Conservation (phyloP, 1,140 invertebrate genomes). For the Drosophila bocqueti region DNA sequence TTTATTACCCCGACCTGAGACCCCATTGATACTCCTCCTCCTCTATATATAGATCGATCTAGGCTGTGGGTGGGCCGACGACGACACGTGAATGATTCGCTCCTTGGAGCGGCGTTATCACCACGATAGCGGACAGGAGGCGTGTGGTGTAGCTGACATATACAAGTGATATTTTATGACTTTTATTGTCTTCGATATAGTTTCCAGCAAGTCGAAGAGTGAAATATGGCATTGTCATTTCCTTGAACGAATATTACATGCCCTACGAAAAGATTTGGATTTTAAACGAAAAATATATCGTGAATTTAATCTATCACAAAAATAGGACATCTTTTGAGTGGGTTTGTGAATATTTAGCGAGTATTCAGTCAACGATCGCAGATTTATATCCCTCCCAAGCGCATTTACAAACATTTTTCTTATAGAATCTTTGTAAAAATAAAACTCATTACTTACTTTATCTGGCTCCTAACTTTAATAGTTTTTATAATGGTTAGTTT, state of each 20-base stretch:
- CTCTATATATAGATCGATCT: conserved; percentile 9
- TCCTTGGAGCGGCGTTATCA: conserved; percentile 24
- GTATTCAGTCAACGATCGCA: too few species aligned
- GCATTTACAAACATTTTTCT: too few species aligned
- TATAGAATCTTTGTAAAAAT: not conserved
- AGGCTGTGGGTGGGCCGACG: conserved; percentile 24
- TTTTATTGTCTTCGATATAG: conserved; percentile 17
- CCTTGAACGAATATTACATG: not conserved
- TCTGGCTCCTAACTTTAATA: not conserved
- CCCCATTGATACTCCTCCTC: conserved; percentile 19
- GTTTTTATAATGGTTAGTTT: not conserved
- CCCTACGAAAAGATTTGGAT: not conserved
- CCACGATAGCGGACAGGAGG: conserved; percentile 12
- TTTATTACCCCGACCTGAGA: conserved; percentile 35
- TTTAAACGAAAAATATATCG: too few species aligned
- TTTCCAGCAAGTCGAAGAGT: not conserved
- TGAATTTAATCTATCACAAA: too few species aligned
- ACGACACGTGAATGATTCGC: not conserved
- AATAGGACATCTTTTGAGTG: too few species aligned
- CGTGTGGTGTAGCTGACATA: not conserved
- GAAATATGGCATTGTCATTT: conserved; percentile 5
- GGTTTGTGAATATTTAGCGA: too few species aligned
- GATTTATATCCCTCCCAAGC: too few species aligned
- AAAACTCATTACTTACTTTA: not conserved
- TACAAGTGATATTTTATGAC: conserved; percentile 10